Evolutionary conservation across 2,797 vertebrate genomes (phyloP).

Genomic region (Chelon labrosus): DNA sequence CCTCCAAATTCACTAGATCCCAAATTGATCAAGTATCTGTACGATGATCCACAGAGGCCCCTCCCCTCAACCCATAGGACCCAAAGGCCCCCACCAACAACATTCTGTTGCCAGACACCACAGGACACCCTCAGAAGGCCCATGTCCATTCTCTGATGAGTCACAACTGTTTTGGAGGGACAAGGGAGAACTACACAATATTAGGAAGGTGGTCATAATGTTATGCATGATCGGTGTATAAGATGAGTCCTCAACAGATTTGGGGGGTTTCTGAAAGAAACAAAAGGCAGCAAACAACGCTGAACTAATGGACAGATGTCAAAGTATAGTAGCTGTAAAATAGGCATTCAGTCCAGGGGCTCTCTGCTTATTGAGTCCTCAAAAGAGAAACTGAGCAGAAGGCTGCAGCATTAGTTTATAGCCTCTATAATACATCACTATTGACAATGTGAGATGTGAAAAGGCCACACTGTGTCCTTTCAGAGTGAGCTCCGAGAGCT

Average conservation of each 20-base stretch:
- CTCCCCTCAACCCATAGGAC: too few relatives aligned
- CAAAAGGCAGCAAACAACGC: background rate
- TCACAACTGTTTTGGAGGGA: too few relatives aligned
- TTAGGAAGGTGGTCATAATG: too few relatives aligned
- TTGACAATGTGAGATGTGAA: constrained; percentile 17
- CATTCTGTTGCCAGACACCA: too few relatives aligned
- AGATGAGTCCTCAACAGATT: background rate
- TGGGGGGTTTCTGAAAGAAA: constrained; percentile 1
- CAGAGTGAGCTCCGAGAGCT: constrained; percentile 5
- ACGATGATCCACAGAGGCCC: too few relatives aligned
- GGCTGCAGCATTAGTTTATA: constrained; percentile 16
- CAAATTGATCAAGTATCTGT: too few relatives aligned
- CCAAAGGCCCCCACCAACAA: too few relatives aligned
- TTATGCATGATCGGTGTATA: too few relatives aligned
- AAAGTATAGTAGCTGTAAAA: background rate
- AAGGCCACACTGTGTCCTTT: constrained; percentile 18
- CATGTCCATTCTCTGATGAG: too few relatives aligned
- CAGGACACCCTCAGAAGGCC: too few relatives aligned
- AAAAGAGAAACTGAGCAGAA: background rate
- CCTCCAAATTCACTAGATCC: too few relatives aligned
- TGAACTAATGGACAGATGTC: background rate
- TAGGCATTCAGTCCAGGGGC: background rate
- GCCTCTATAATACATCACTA: constrained; percentile 13
- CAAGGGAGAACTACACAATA: too few relatives aligned
- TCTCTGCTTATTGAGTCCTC: constrained; percentile 1